Percentiles rank a stretch among this genome's conserved stretches.
Conservation (phyloP, 2,797 vertebrate genomes). For the Danionella dracula region DNA sequence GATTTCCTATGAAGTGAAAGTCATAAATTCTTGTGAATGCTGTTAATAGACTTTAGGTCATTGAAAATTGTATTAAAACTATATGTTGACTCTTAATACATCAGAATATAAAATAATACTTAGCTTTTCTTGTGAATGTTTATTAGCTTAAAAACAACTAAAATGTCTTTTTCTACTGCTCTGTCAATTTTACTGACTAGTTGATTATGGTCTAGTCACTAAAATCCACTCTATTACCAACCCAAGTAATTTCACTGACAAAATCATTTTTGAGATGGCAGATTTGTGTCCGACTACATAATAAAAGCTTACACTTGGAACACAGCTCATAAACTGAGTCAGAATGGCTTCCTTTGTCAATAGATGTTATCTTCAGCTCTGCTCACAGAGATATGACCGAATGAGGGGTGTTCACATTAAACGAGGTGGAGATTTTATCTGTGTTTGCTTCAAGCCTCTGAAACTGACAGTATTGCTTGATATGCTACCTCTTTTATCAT, state of each 20-base stretch:
- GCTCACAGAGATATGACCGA: conserved; percentile 20
- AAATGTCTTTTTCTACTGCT: too few relatives aligned
- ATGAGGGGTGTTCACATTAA: conserved; percentile 28
- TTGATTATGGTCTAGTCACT: background rate
- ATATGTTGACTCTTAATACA: too few relatives aligned
- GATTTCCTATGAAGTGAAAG: too few relatives aligned
- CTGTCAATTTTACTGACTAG: background rate
- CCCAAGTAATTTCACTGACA: background rate
- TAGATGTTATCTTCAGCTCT: background rate
- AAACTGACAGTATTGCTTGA: conserved; percentile 53
- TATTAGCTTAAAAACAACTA: background rate
- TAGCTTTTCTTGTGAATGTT: background rate
- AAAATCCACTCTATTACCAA: background rate
- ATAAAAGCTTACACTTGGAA: conserved; percentile 1
- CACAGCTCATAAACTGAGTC: background rate
- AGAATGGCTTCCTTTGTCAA: conserved; percentile 16
- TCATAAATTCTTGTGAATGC: too few relatives aligned
- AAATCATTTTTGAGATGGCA: background rate
- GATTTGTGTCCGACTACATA: background rate
- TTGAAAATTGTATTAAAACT: too few relatives aligned
- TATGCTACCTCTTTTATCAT: conserved; percentile 65
- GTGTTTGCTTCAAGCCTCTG: conserved; percentile 23
- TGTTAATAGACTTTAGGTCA: too few relatives aligned
- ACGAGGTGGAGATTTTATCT: conserved; percentile 39
- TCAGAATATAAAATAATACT: too few relatives aligned